A percentile compares a stretch with the other conserved stretches of the same genome.
Conservation (phyloP, 2,797 vertebrate species). For the Acrossocheilus fasciatus region DNA sequence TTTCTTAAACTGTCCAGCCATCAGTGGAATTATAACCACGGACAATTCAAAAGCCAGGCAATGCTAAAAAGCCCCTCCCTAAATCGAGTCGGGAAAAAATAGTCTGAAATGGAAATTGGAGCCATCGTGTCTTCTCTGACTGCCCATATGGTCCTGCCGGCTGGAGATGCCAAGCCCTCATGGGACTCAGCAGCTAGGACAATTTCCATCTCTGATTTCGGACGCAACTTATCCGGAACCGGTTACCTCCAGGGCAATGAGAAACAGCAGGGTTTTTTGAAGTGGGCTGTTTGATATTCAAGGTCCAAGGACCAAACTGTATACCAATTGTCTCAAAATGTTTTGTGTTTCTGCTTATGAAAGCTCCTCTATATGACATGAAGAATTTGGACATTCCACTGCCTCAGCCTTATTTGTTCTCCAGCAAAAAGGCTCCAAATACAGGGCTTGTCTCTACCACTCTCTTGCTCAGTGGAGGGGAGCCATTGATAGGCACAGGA, state of each 20-base stretch:
- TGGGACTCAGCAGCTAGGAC: constrained; percentile 67
- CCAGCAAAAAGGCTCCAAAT: constrained; percentile 69
- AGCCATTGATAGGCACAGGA: constrained; percentile 78
- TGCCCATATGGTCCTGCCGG: constrained; percentile 67
- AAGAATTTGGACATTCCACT: constrained; percentile 41
- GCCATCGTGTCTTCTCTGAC: constrained; percentile 61
- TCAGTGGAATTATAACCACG: constrained; percentile 19
- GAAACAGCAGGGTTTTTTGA: constrained; percentile 50
- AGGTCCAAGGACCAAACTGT: constrained; percentile 57
- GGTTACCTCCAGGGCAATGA: constrained; percentile 67
- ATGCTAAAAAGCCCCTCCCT: constrained; percentile 3
- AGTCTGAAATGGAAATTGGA: constrained; percentile 62
- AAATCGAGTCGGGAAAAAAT: constrained; percentile 35
- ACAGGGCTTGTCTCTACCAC: constrained; percentile 69
- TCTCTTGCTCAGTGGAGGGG: constrained; percentile 68
- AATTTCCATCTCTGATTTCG: constrained; percentile 66
- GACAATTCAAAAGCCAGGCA: constrained; percentile 20
- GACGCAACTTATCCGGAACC: constrained; percentile 71
- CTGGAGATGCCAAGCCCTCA: constrained; percentile 68
- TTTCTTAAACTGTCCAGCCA: constrained; percentile 44
- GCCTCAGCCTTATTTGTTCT: constrained; percentile 63
- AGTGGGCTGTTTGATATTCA: constrained; percentile 41
- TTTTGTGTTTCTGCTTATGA: constrained; percentile 74
- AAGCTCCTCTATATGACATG: constrained; percentile 47
- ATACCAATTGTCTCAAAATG: constrained; percentile 66